Evolutionary conservation across 2,113 vertebrate species (phyloP).

Genomic region (Actenoides hombroni): DNA sequence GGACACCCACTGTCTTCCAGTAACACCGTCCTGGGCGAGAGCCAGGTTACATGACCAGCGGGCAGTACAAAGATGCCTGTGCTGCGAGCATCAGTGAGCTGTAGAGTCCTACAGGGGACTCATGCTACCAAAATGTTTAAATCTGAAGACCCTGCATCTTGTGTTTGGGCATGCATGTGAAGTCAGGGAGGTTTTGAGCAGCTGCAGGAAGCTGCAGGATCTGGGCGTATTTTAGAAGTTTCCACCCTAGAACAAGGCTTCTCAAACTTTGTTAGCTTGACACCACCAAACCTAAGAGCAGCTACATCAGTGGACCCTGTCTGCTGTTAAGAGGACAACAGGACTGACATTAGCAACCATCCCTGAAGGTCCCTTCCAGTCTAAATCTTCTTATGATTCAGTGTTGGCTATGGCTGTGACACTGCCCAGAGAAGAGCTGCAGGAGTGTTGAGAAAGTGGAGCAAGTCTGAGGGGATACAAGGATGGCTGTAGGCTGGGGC

Average conservation of each 20-base stretch:
- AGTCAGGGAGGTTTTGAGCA: not conserved
- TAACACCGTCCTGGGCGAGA: not conserved
- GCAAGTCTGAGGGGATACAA: not conserved
- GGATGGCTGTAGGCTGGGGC: not conserved
- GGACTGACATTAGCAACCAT: not conserved
- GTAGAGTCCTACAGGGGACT: not conserved
- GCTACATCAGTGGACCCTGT: not conserved
- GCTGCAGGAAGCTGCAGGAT: not conserved
- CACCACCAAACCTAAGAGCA: not conserved
- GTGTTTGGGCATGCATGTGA: not conserved
- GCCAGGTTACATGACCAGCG: not conserved
- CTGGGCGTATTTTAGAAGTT: not conserved
- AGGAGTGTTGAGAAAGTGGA: not conserved
- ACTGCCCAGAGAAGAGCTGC: not conserved
- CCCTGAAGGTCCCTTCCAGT: not conserved
- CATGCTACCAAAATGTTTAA: not conserved
- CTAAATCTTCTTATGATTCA: not conserved
- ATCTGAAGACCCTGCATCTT: not conserved
- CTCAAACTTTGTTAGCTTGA: not conserved
- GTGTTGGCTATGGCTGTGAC: not conserved
- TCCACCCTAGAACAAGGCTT: not conserved
- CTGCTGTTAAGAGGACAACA: not conserved
- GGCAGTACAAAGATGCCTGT: not conserved
- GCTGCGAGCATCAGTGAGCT: not conserved
- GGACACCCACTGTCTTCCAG: not conserved